phyloP scores from a whole-genome alignment of 1,140 invertebrate species.

The Leptinotarsa defecta region DNA sequence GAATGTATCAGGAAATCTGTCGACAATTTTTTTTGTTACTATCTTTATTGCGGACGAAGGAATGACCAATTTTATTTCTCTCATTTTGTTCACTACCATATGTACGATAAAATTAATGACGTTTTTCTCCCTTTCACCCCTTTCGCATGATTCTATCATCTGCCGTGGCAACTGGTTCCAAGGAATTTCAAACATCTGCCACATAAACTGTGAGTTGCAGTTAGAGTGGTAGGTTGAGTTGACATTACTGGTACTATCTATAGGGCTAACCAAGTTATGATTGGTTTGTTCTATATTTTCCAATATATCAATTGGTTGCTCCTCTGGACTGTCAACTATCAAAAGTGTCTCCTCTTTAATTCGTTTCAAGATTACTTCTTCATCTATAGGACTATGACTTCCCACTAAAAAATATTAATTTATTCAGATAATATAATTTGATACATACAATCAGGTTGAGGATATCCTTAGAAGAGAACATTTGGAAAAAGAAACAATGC shows the following conservation, averaged over 20 bases:
- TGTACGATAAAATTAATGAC: neutral
- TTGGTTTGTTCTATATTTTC: too few species aligned
- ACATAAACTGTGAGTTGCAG: neutral
- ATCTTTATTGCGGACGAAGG: neutral
- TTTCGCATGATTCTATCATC: neutral
- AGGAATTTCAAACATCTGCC: neutral
- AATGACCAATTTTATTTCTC: neutral
- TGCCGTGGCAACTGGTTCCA: conserved; percentile 1
- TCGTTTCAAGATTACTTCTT: neutral
- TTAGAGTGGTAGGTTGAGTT: neutral
- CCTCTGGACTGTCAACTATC: neutral
- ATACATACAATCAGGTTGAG: too few species aligned
- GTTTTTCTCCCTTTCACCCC: neutral
- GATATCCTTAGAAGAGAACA: too few species aligned
- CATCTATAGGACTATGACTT: neutral
- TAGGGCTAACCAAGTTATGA: neutral
- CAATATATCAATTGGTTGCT: too few species aligned
- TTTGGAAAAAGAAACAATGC: too few species aligned
- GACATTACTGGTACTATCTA: neutral
- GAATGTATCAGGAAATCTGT: conserved; percentile 1
- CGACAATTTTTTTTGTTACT: neutral
- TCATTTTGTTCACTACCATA: neutral
- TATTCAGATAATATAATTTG: too few species aligned
- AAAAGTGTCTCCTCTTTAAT: neutral
- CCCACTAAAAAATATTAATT: too few species aligned